These are phyloP conservation scores for Leptodactylus fuscus DNA, from an alignment of 2,113 vertebrate species.

Conservation along the genomic window DNA sequence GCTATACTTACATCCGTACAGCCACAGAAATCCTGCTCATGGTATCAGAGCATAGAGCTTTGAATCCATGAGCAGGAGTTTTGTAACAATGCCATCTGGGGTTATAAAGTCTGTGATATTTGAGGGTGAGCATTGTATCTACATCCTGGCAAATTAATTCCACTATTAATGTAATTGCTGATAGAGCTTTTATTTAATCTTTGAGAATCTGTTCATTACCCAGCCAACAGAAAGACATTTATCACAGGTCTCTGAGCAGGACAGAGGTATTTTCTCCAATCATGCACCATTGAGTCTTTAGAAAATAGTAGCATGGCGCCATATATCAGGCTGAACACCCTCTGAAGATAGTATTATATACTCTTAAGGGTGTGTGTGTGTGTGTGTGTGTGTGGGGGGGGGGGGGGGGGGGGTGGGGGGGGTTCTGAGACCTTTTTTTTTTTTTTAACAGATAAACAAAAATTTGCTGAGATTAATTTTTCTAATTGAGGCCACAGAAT, in stretches of 20 bases:
- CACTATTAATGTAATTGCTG: conserved; percentile 32
- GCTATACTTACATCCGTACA: not conserved
- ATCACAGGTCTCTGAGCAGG: not conserved
- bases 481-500: no score
- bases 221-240: not conserved
- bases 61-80: not conserved
- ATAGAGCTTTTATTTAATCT: conserved; percentile 16
- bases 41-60: no score
- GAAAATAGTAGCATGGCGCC: not conserved
- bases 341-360: not conserved
- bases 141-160: conserved; percentile 15
- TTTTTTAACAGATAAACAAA: no score
- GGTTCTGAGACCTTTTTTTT: no score
- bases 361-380: no score
- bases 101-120: not conserved
- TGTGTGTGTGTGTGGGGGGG: no score
- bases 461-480: no score
- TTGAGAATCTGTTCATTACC: conserved; percentile 8
- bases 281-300: not conserved
- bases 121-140: not conserved
- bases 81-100: not conserved
- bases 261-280: not conserved
- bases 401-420: no score
- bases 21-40: no score
- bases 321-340: conserved; percentile 8